Evolutionary conservation across 2,797 vertebrate species (phyloP).

Genomic region (Halcyon chelicuti): DNA sequence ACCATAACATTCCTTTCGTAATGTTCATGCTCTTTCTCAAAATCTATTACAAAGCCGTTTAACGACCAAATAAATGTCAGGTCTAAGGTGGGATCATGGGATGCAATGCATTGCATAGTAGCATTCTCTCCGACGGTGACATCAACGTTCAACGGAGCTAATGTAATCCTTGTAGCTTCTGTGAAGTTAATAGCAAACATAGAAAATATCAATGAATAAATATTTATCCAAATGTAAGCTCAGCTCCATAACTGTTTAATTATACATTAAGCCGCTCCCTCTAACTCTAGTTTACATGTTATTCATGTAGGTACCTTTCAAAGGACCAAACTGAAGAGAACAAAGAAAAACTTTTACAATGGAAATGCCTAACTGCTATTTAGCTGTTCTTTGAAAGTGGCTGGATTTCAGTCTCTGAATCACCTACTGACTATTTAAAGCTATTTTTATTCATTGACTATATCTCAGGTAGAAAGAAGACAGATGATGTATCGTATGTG

Average conservation of each 20-base stretch:
- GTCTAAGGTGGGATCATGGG: constrained; percentile 89
- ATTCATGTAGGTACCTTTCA: neutral
- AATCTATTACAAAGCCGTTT: constrained; percentile 89
- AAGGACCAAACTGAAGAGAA: neutral
- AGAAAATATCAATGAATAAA: constrained; percentile 34
- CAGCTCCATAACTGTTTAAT: neutral
- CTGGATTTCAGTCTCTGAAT: neutral
- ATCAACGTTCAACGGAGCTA: constrained; percentile 89
- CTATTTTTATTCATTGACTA: neutral
- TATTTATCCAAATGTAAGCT: neutral
- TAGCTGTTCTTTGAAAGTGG: neutral
- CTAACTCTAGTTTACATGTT: neutral
- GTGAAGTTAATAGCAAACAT: constrained; percentile 45
- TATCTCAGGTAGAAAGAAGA: neutral
- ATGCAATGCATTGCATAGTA: constrained; percentile 91
- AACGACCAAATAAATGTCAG: constrained; percentile 96
- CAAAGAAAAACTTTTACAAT: neutral
- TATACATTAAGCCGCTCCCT: neutral
- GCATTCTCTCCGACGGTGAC: constrained; percentile 89
- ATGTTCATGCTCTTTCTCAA: constrained; percentile 86
- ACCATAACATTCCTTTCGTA: constrained; percentile 88
- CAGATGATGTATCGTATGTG: neutral
- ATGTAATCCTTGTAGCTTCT: constrained; percentile 95
- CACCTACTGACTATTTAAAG: neutral
- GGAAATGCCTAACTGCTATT: neutral